Conservation (phyloP, 2,888 invertebrate species). For the Heliconius aoede region DNA sequence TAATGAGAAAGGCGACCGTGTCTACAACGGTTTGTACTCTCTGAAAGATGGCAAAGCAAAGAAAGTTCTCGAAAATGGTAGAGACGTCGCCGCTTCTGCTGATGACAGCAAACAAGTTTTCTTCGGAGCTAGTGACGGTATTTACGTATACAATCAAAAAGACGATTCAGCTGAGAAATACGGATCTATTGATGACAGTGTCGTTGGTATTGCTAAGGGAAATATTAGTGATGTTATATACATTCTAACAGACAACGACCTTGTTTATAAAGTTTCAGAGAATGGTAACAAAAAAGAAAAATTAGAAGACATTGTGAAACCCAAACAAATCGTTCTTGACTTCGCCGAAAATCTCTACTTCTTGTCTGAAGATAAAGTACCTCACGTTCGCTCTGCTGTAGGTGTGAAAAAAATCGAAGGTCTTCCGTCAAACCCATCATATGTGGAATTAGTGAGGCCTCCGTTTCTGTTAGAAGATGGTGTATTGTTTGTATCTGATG, state of each 20-base stretch:
- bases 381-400: constrained; percentile 55
- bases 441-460: constrained; percentile 58
- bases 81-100: constrained; percentile 55
- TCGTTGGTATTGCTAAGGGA: constrained; percentile 49
- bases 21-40: constrained; percentile 50
- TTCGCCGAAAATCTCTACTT: constrained; percentile 64
- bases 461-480: constrained; percentile 58
- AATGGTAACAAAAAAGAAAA: constrained; percentile 61
- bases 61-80: constrained; percentile 59
- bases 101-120: constrained; percentile 56
- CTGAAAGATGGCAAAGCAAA: constrained; percentile 51
- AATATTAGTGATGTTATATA: constrained; percentile 57
- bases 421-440: constrained; percentile 56
- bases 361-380: constrained; percentile 56
- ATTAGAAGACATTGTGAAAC: constrained; percentile 57
- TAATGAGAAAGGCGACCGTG: not conserved
- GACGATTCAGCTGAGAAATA: constrained; percentile 49
- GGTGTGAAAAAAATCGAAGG: constrained; percentile 60
- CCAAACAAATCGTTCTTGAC: constrained; percentile 65
- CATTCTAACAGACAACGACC: constrained; percentile 60
- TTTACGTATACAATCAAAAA: constrained; percentile 57
- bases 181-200: constrained; percentile 51
- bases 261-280: constrained; percentile 64
- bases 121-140: constrained; percentile 62
- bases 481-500: constrained; percentile 57